Evolutionary conservation across 2,888 invertebrate species (phyloP).

Genomic region (Acrobasis suavella): DNA sequence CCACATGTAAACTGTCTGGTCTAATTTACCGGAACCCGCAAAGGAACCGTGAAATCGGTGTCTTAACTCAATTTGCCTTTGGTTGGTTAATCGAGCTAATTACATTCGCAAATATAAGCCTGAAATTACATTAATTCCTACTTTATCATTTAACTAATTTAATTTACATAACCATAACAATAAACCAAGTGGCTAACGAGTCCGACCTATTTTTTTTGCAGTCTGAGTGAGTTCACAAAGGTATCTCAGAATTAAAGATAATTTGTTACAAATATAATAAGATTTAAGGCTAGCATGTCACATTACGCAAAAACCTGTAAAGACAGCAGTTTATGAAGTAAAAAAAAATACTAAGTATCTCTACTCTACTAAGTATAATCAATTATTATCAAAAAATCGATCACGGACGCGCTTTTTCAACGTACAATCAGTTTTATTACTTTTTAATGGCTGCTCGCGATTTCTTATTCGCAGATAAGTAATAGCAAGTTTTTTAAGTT

Average conservation of each 20-base stretch:
- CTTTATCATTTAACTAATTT: conserved; percentile 39
- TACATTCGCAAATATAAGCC: conserved; percentile 37
- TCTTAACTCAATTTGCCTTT: conserved; percentile 46
- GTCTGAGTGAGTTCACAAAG: no score
- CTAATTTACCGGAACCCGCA: conserved; percentile 41
- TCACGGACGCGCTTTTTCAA: conserved; percentile 10
- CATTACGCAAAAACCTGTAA: no score
- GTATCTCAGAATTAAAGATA: no score
- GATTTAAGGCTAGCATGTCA: no score
- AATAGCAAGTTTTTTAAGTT: conserved; percentile 29
- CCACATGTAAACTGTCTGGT: conserved; percentile 37
- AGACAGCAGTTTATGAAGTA: no score
- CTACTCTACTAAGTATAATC: no score
- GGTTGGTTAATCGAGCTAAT: conserved; percentile 47
- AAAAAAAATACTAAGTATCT: no score
- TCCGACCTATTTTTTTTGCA: no score
- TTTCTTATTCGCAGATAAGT: conserved; percentile 26
- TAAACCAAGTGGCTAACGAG: no score
- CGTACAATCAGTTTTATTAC: conserved; percentile 23
- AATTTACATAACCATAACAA: no score
- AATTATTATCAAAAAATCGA: conserved; percentile 12
- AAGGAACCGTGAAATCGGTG: conserved; percentile 48
- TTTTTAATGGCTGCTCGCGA: conserved; percentile 33
- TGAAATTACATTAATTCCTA: conserved; percentile 39
- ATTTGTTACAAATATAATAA: no score